Evolutionary conservation across 2,888 invertebrate species (phyloP).

Genomic region (Dryobota labecula): DNA sequence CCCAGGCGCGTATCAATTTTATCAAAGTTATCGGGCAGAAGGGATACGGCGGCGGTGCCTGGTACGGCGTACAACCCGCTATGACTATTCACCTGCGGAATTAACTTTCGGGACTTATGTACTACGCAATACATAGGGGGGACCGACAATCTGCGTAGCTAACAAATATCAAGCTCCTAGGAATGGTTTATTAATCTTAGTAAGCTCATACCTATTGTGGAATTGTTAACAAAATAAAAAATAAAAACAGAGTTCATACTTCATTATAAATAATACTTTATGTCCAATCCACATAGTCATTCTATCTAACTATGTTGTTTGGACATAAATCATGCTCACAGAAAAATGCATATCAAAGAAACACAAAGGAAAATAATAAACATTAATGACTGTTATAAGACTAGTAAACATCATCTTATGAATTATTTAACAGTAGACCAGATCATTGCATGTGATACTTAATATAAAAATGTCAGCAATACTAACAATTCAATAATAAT

Average conservation of each 20-base stretch:
- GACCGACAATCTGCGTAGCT: constrained; percentile 33
- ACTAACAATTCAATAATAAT: constrained; percentile 60
- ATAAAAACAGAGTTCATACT: not conserved
- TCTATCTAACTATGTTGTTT: not conserved
- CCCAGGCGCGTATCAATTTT: constrained; percentile 82
- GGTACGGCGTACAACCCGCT: constrained; percentile 79
- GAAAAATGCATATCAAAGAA: constrained; percentile 7
- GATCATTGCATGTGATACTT: constrained; percentile 3
- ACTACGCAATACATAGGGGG: constrained; percentile 54
- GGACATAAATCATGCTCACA: constrained; percentile 11
- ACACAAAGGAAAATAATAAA: constrained; percentile 15
- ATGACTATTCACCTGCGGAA: constrained; percentile 70
- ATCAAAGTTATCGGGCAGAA: constrained; percentile 77
- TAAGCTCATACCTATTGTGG: not conserved
- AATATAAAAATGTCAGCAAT: constrained; percentile 46
- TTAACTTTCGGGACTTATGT: constrained; percentile 61
- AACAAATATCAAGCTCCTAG: constrained; percentile 19
- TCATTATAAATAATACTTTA: too few species aligned
- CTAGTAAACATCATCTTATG: constrained; percentile 4
- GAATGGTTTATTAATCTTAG: constrained; percentile 6
- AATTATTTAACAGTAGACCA: constrained; percentile 12
- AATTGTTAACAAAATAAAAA: constrained; percentile 3
- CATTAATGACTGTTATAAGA: constrained; percentile 13
- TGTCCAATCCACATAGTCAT: too few species aligned
- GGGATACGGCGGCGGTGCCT: constrained; percentile 80